Conservation (phyloP, 2,113 vertebrate genomes). For the Piprites chloris region DNA sequence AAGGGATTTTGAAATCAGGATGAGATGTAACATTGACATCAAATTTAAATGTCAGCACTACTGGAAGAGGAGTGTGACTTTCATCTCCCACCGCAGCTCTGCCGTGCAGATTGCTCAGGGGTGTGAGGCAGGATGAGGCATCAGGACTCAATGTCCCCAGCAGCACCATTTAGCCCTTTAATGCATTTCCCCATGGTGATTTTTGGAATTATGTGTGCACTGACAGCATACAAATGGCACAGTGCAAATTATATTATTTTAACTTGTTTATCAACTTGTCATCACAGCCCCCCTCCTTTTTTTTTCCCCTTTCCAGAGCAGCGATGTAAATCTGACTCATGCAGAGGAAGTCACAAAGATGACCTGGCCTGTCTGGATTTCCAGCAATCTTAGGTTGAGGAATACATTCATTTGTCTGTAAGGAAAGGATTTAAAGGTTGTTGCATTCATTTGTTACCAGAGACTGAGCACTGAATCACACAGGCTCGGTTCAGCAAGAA, state of each 20-base stretch:
- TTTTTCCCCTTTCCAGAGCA: not conserved
- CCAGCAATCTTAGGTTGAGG: conserved; percentile 16
- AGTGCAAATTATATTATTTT: conserved; percentile 27
- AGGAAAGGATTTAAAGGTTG: conserved; percentile 60
- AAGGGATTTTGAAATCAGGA: not conserved
- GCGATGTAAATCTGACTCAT: conserved; percentile 16
- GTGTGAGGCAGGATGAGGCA: not conserved
- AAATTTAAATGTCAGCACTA: not conserved
- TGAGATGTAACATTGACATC: not conserved
- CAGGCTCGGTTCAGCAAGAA: conserved; percentile 13
- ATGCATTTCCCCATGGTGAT: conserved; percentile 1
- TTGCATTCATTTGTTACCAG: conserved; percentile 49
- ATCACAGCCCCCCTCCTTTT: not conserved
- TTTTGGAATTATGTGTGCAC: not conserved
- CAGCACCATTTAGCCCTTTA: not conserved
- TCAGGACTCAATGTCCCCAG: not conserved
- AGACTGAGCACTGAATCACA: conserved; percentile 55
- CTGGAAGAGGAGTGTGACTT: not conserved
- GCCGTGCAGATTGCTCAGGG: not conserved
- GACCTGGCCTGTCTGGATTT: not conserved
- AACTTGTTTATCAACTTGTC: conserved; percentile 51
- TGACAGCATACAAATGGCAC: not conserved
- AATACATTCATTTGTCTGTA: conserved; percentile 56
- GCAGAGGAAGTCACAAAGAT: not conserved
- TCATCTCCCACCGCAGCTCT: not conserved